phyloP scores from a whole-genome alignment of 2,888 invertebrate species.

The Acholoe squamosa region DNA sequence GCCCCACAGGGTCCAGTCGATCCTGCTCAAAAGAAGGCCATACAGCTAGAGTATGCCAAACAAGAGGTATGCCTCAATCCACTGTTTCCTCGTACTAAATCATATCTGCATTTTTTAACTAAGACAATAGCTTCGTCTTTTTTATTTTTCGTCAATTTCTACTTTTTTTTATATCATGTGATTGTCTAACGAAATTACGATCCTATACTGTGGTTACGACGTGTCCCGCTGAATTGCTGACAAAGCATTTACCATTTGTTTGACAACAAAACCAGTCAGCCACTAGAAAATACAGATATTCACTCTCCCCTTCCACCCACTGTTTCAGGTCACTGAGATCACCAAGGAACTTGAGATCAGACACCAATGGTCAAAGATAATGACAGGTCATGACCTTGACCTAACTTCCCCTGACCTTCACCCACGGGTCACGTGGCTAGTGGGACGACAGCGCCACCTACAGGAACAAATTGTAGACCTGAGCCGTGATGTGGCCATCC shows the following conservation, averaged over 20 bases:
- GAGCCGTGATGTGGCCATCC: slow-evolving; percentile 73
- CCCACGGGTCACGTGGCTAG: slow-evolving; percentile 74
- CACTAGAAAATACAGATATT: too few relatives aligned
- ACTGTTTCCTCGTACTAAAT: background rate
- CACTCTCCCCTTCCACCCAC: too few relatives aligned
- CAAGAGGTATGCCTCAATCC: slow-evolving; percentile 86
- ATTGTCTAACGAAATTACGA: too few relatives aligned
- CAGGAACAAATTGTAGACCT: slow-evolving; percentile 66
- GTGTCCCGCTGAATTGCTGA: too few relatives aligned
- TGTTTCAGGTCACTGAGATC: slow-evolving; percentile 62
- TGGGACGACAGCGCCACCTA: slow-evolving; percentile 68
- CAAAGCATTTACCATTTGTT: too few relatives aligned
- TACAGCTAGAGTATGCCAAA: slow-evolving; percentile 88
- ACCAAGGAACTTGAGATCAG: slow-evolving; percentile 66
- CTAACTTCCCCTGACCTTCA: slow-evolving; percentile 71
- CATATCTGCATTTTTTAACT: too few relatives aligned
- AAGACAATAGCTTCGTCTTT: too few relatives aligned
- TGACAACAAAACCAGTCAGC: too few relatives aligned
- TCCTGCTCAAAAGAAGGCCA: slow-evolving; percentile 90
- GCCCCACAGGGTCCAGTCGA: slow-evolving; percentile 89
- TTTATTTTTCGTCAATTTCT: too few relatives aligned
- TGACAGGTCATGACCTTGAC: slow-evolving; percentile 72
- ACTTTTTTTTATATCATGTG: too few relatives aligned
- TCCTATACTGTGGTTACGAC: too few relatives aligned
- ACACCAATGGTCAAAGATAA: slow-evolving; percentile 66